Base-by-base conservation (phyloP, 2,113 vertebrate species). In the Polypterus bichir region DNA sequence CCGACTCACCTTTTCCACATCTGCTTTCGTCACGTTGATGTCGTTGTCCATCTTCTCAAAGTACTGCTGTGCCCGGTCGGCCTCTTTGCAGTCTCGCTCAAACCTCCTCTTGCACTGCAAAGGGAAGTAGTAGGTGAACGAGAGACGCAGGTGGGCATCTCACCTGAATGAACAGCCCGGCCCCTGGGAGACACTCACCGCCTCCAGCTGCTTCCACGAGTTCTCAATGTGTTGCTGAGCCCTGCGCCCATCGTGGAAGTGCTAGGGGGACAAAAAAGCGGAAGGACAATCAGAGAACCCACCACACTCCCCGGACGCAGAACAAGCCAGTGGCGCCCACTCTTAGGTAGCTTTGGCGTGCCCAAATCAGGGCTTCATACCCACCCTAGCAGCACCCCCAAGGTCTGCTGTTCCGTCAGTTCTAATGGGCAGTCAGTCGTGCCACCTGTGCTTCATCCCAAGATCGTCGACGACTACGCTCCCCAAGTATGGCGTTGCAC, bases 1-100 rank as follows among this genome's bases (percentile, higher is more conserved):
- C 10, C 52, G n/a, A 47, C 76, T 66, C 75, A 97, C 96, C 89
- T 97, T 99, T 65, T 99, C 96, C 60, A 99, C 96, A 6, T 99
- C 96, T 5, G 95, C 96, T 75, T 99, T 99, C 4, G 96, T 99
- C 71, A 99, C 96, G 0, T 99, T 99, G 70, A 99, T 93, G 80
- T 99, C 96, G 4, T 92, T 88, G 3, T 99, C 96, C 96, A 99
- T 95, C 68, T 85, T 97, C 80, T 99, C 96, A 52, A 99, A 99
- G 74, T 97, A 88, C 65, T 97, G 93, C 79, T 98, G 92, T 0
- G 96, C 94, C 66, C 92, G 67, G 62, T 98, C 96, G 0, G 94
- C 95, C 70, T 99, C 96, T 69, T 95, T 99, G 69, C 96, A 99
- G 4, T 98, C 95, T 1, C 95, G 81, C 71, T 99, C 96, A 59